Percentiles rank a stretch among this genome's conserved stretches.
Conservation (phyloP, 2,888 invertebrate genomes). For the Celastrina argiolus region DNA sequence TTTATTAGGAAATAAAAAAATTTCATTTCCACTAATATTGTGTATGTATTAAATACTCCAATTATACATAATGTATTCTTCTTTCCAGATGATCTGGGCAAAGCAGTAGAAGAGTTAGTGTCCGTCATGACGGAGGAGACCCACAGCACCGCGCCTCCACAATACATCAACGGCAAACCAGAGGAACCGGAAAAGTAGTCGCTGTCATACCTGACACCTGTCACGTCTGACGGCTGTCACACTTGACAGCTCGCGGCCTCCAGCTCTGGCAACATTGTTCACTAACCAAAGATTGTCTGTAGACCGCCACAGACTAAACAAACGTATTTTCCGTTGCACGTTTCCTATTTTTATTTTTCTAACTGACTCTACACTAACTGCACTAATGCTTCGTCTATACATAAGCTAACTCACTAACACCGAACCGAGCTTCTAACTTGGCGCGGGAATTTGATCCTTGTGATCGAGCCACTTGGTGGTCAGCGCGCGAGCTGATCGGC, state of each 20-base stretch:
- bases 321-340: slow-evolving; percentile 19
- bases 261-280: slow-evolving; percentile 64
- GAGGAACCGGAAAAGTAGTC: slow-evolving; percentile 50
- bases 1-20: no score
- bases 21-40: no score
- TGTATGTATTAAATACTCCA: no score
- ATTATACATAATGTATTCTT: no score
- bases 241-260: slow-evolving; percentile 17
- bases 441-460: slow-evolving; percentile 37
- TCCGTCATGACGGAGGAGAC: slow-evolving; percentile 90
- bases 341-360: slow-evolving; percentile 41
- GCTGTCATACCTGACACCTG: slow-evolving; percentile 23
- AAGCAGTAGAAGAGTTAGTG: slow-evolving; percentile 92
- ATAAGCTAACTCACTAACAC: slow-evolving; percentile 58
- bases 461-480: slow-evolving; percentile 36
- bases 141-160: slow-evolving; percentile 60
- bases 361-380: slow-evolving; percentile 75
- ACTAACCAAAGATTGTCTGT: slow-evolving; percentile 34
- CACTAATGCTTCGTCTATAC: slow-evolving; percentile 53
- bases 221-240: background rate
- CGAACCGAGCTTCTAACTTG: slow-evolving; percentile 46
- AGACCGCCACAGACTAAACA: background rate
- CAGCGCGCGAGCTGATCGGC: slow-evolving; percentile 43
- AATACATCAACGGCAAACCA: slow-evolving; percentile 71
- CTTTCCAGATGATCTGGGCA: slow-evolving; percentile 87